A percentile compares a stretch with the other conserved stretches of the same genome.
Evolutionary conservation across 2,888 invertebrate species (phyloP).

Genomic region (Cheilosia soror): DNA sequence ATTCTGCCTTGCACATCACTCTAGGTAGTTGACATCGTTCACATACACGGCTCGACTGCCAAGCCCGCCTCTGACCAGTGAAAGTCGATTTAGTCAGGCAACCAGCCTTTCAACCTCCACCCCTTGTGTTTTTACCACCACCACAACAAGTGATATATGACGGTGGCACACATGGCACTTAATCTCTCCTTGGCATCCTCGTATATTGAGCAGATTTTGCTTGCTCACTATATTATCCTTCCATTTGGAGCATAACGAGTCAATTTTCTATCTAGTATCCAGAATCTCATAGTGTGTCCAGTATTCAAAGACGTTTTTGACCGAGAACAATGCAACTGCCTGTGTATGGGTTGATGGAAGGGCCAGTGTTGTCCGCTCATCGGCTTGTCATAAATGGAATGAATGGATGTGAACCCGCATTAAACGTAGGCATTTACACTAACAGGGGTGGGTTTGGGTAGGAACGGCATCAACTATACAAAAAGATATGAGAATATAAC

Average conservation of each 20-base stretch:
- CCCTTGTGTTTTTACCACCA: constrained; percentile 29
- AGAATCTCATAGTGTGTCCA: constrained; percentile 41
- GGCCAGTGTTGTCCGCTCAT: constrained; percentile 16
- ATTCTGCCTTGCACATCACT: constrained; percentile 64
- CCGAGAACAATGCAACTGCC: constrained; percentile 50
- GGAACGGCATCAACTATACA: constrained; percentile 34
- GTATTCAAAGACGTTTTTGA: constrained; percentile 54
- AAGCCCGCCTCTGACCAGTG: not conserved
- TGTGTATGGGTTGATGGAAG: not conserved
- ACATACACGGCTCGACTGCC: constrained; percentile 34
- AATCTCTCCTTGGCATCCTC: constrained; percentile 60
- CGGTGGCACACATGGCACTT: constrained; percentile 73
- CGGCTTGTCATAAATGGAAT: constrained; percentile 64
- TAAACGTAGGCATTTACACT: constrained; percentile 54
- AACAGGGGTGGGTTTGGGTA: not conserved
- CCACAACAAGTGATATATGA: constrained; percentile 74
- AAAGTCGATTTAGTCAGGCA: constrained; percentile 49
- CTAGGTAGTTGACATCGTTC: constrained; percentile 67
- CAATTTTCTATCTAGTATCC: constrained; percentile 68
- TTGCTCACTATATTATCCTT: constrained; percentile 72
- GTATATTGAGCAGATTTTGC: constrained; percentile 69
- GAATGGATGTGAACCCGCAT: constrained; percentile 44
- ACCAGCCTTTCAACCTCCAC: not conserved
- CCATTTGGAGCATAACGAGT: constrained; percentile 73
- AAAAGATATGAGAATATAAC: constrained; percentile 57